Evolutionary conservation across 1,140 invertebrate genomes (phyloP).

Genomic region (Vollenhovia emeryi): DNA sequence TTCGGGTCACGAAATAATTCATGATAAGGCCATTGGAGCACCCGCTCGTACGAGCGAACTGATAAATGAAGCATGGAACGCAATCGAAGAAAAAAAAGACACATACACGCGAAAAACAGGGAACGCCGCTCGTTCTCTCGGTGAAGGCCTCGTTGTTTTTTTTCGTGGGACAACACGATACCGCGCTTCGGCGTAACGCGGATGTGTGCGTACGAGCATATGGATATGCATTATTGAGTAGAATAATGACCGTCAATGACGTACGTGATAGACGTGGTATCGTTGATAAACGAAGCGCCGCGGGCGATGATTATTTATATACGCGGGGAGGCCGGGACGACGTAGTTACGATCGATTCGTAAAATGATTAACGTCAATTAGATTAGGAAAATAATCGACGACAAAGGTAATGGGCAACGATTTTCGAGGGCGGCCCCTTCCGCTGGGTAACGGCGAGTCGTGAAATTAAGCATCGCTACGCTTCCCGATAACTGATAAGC

Average conservation of each 20-base stretch:
- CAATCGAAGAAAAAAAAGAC: conserved; percentile 15
- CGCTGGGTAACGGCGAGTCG: neutral
- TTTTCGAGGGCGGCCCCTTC: neutral
- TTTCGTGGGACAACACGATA: neutral
- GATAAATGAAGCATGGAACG: conserved; percentile 67
- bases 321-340: neutral
- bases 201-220: neutral
- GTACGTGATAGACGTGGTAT: conserved; percentile 11
- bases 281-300: conserved; percentile 13
- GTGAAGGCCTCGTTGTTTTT: conserved; percentile 15
- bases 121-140: conserved; percentile 1
- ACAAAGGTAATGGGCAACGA: neutral
- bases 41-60: conserved; percentile 41
- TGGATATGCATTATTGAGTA: conserved; percentile 53
- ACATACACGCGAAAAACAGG: neutral
- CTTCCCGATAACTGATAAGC: neutral
- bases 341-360: too few relatives aligned
- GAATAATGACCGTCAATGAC: conserved; percentile 27
- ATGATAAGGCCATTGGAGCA: conserved; percentile 73
- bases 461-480: neutral
- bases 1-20: conserved; percentile 79
- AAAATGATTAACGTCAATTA: neutral
- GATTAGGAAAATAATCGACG: neutral
- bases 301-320: conserved; percentile 12
- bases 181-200: neutral